Conservation (phyloP, 2,113 vertebrate species). For the Oreotrochilus melanogaster region DNA sequence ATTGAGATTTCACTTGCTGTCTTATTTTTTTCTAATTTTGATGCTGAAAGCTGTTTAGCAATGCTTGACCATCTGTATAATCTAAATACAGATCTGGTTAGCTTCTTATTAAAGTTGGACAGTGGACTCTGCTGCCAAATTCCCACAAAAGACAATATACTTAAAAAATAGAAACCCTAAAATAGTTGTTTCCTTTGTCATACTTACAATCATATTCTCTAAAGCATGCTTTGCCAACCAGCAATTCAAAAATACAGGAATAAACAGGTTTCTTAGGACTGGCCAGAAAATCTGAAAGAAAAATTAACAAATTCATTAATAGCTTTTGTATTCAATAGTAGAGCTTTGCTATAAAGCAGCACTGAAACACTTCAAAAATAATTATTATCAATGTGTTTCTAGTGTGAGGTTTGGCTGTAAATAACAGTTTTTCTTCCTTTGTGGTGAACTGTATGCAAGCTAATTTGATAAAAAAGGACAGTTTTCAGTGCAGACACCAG, state of each 20-base stretch:
- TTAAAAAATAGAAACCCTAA: not conserved
- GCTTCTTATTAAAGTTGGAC: not conserved
- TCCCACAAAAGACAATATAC: not conserved
- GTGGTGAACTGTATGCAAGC: not conserved
- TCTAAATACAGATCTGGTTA: not conserved
- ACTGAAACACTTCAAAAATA: not conserved
- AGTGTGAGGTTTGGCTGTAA: not conserved
- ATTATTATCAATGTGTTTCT: not conserved
- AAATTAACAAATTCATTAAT: constrained; percentile 11
- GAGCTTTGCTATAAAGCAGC: not conserved
- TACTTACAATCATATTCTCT: constrained; percentile 90
- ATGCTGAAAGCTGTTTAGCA: constrained; percentile 1
- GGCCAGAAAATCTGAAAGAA: constrained; percentile 85
- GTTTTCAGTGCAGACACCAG: not conserved
- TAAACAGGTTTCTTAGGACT: constrained; percentile 84
- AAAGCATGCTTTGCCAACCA: constrained; percentile 88
- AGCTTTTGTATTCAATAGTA: not conserved
- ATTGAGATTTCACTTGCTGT: not conserved
- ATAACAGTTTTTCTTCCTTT: not conserved
- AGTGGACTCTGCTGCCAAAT: not conserved
- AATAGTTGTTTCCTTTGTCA: not conserved
- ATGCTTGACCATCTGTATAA: not conserved
- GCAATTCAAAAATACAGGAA: constrained; percentile 89
- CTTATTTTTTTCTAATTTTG: not conserved
- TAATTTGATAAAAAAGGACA: not conserved